Base-by-base conservation (phyloP, 1,140 invertebrate genomes). In the Ceratina japonica region DNA sequence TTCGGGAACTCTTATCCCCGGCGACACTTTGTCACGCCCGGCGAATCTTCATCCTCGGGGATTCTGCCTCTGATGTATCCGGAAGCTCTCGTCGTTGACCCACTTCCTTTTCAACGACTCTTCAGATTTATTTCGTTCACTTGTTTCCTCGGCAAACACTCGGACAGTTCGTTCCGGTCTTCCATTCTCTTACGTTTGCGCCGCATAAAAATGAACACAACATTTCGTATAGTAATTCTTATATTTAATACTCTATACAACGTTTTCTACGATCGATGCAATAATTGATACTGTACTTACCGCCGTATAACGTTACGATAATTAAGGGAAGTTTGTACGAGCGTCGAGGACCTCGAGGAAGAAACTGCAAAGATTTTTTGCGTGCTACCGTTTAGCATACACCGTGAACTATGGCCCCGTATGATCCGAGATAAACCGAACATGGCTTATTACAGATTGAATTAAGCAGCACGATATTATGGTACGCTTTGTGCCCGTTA, bases 391-490 rank as follows among this genome's bases (percentile, higher is more conserved):
- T 70, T 20, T 13, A 16, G n/a, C 15, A 22, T 22, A 20, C 27
- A 20, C 4, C 10, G 72, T 22, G 61, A 74, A 61, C 58, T 61
- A 61, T 72, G 56, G 31, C 52, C 10, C 27, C 20, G 27, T 13
- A 12, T 54, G 68, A 72, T 62, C 18, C 16, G 22, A 63, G 75
- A 77, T 77, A 77, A 77, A 62, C 68, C 68, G 68, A 71, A 77
- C 68, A 72, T 15, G 75, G 68, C 68, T 77, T 77, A 77, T 77
- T 71, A 71, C 58, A 56, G 75, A 77, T 77, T 77, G 68, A 77
- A 71, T 77, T 77, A 72, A 77, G 59, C 75, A 63, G 75, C 59
- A 63, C 75, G 75, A 77, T n/a, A n/a, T 77, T 77, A 77, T 54
- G 49, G 66, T 62, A 22, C 5, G 65, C 66, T 70, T 51, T 62